These are phyloP conservation scores for Caenorhabditis doughertyi DNA, from an alignment of 2,888 invertebrate species.

Conservation along the genomic window DNA sequence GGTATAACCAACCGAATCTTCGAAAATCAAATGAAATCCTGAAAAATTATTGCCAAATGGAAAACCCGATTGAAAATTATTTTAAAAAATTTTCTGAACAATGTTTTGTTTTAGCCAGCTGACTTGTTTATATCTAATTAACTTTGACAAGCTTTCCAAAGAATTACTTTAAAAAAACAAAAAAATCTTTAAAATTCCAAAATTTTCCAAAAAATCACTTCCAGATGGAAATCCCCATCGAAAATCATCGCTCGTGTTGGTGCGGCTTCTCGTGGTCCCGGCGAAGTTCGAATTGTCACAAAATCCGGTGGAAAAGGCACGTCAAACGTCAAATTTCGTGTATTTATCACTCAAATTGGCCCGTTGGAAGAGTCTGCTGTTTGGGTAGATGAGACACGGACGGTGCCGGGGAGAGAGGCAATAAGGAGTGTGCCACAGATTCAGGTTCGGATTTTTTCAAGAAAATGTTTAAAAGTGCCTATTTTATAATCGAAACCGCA, in stretches of 20 bases:
- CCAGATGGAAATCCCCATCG: constrained; percentile 96
- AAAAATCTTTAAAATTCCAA: background rate
- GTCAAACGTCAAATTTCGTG: constrained; percentile 88
- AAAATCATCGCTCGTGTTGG: constrained; percentile 97
- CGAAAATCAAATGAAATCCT: background rate
- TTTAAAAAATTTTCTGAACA: too few relatives aligned
- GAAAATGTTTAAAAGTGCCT: too few relatives aligned
- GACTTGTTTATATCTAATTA: too few relatives aligned
- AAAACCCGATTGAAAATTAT: too few relatives aligned
- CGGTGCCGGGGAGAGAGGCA: constrained; percentile 80
- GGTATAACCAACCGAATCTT: background rate
- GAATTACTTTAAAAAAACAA: too few relatives aligned
- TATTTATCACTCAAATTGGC: constrained; percentile 83
- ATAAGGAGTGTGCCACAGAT: constrained; percentile 75
- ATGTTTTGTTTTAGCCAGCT: too few relatives aligned
- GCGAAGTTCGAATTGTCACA: constrained; percentile 91
- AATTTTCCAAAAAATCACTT: background rate
- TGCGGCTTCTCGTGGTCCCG: constrained; percentile 90
- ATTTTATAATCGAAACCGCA: too few relatives aligned
- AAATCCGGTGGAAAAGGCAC: constrained; percentile 91
- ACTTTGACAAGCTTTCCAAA: too few relatives aligned
- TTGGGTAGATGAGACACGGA: constrained; percentile 96
- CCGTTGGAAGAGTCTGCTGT: constrained; percentile 98
- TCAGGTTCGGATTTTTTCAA: constrained; percentile 13
- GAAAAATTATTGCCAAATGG: too few relatives aligned